A percentile compares a stretch with the other conserved stretches of the same genome.
These are phyloP conservation scores for Drosophila grimshawi DNA, from an alignment of 1,140 invertebrate species.

Conservation along the genomic window DNA sequence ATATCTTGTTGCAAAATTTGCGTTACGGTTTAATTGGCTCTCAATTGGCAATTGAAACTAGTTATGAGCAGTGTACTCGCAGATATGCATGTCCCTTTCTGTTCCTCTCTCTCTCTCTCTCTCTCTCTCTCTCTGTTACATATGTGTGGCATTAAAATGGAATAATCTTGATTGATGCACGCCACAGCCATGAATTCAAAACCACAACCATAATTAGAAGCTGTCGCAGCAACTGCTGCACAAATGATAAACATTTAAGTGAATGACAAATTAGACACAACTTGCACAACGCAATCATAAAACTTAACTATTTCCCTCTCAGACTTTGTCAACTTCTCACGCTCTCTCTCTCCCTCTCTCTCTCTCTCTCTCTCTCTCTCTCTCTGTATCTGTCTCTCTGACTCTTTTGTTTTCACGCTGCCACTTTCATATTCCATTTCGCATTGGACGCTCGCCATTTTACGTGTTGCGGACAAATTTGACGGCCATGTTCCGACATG, in stretches of 20 bases:
- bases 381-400: background rate
- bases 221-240: background rate
- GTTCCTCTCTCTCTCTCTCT: background rate
- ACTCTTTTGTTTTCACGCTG: background rate
- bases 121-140: slow-evolving; percentile 8
- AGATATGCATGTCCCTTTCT: background rate
- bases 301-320: slow-evolving; percentile 11
- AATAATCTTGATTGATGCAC: slow-evolving; percentile 54
- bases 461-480: slow-evolving; percentile 77
- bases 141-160: slow-evolving; percentile 15
- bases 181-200: background rate
- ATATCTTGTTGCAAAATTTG: slow-evolving; percentile 62
- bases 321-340: no score
- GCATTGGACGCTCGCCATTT: slow-evolving; percentile 45
- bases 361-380: background rate
- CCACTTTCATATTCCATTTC: slow-evolving; percentile 62
- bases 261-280: slow-evolving; percentile 59
- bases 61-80: no score
- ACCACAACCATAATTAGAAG: slow-evolving; percentile 31
- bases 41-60: slow-evolving; percentile 54
- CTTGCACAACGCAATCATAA: slow-evolving; percentile 65
- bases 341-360: background rate
- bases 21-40: slow-evolving; percentile 66
- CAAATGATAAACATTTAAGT: slow-evolving; percentile 39
- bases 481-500: slow-evolving; percentile 46